Percentiles rank a stretch among this genome's conserved stretches.
These are phyloP conservation scores for Oithona nana DNA, from an alignment of 2,888 invertebrate species.

Conservation along the genomic window DNA sequence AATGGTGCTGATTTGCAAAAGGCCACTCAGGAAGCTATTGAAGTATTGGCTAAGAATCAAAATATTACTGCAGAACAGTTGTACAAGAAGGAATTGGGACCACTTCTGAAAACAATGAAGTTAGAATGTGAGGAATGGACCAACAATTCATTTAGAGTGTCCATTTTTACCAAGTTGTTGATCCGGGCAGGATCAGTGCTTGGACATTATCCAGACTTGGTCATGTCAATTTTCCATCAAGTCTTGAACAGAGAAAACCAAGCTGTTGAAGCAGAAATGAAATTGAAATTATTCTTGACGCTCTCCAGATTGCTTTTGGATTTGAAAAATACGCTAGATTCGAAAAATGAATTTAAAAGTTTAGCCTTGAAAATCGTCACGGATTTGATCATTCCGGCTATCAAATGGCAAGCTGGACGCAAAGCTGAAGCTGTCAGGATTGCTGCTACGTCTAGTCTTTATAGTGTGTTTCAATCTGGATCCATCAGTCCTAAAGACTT, in stretches of 20 bases:
- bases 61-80: not conserved
- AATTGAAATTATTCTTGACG: not conserved
- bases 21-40: not conserved
- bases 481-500: not conserved
- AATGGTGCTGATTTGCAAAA: not conserved
- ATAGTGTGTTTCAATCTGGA: not conserved
- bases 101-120: not conserved
- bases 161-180: not conserved
- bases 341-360: not conserved
- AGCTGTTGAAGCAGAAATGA: not conserved
- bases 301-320: not conserved
- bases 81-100: not conserved
- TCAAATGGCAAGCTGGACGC: slow-evolving; percentile 1
- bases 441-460: not conserved
- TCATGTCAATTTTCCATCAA: not conserved
- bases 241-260: not conserved
- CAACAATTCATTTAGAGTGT: not conserved
- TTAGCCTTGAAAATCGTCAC: not conserved
- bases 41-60: not conserved
- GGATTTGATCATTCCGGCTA: not conserved
- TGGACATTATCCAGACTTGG: not conserved
- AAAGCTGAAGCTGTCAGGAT: slow-evolving; percentile 9
- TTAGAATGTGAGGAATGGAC: not conserved
- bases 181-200: not conserved
- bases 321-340: not conserved